These are phyloP conservation scores for Spermophilus dauricus DNA, from an alignment of 2,113 vertebrate species.

Conservation along the genomic window DNA sequence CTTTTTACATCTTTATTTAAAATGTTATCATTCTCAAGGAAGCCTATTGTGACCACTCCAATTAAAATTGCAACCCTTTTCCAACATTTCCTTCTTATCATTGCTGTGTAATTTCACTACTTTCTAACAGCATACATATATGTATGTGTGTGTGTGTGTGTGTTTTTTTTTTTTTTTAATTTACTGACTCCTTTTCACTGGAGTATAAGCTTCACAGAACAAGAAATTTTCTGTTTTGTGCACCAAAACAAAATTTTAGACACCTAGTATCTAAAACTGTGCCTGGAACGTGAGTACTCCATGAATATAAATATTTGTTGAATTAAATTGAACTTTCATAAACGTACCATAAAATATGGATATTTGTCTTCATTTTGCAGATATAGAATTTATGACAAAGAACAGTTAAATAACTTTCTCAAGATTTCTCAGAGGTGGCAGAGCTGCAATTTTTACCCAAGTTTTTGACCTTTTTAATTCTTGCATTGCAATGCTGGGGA, in stretches of 20 bases:
- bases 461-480: background rate
- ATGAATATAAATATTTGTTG: slow-evolving; percentile 38
- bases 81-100: background rate
- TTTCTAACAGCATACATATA: background rate
- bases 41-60: background rate
- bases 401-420: slow-evolving; percentile 39
- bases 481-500: background rate
- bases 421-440: slow-evolving; percentile 13
- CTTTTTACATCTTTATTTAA: slow-evolving; percentile 39
- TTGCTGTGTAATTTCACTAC: slow-evolving; percentile 38
- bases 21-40: slow-evolving; percentile 24
- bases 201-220: background rate
- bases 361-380: slow-evolving; percentile 54
- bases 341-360: background rate
- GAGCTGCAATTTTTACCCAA: background rate
- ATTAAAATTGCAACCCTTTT: slow-evolving; percentile 22
- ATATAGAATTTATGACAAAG: background rate
- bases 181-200: background rate
- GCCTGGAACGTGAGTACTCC: background rate
- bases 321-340: slow-evolving; percentile 57
- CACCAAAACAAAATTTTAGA: background rate
- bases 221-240: slow-evolving; percentile 59
- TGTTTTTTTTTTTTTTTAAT: background rate
- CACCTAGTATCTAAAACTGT: background rate
- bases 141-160: no score